Evolutionary conservation across 2,113 vertebrate genomes (phyloP), one percentile per base, ranked within the genome.

Genomic region (Poecile atricapillus): DNA sequence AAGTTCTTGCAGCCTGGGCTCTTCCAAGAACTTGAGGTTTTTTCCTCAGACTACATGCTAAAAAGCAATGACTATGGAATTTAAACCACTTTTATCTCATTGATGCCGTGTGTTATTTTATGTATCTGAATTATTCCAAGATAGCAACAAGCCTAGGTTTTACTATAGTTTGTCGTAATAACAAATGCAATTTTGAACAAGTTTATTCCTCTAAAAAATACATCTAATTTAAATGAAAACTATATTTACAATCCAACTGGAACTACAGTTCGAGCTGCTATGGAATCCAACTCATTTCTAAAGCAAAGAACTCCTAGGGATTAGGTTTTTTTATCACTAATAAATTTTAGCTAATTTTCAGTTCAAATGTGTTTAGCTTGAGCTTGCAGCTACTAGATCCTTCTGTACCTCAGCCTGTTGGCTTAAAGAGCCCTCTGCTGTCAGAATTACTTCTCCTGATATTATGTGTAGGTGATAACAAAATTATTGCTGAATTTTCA

Each of bases 381-480:
- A 92, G 8, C 35, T 86, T 68, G 27, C 64, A 95, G 75, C 73
- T 80, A 80, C 28, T 27, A 46, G 43, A 73, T 46, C 60, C 37
- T 75, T 58, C 44, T 76, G 43, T 86, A 69, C 44, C 27, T 82
- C 74, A 87, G 55, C 69, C 68, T 78, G n/a, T 39, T 81, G 83
- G 60, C 28, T 81, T 81, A 46, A 95, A 88, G 87, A 90, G 88
- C 71, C 85, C 83, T 93, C 88, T 94, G 15, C 83, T 71, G 85
- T 71, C 88, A 90, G 85, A 87, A 74, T 86, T 63, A 41, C 22
- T 35, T 74, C 47, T 70, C 44, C 21, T 19, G 58, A 13, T 35
- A 3, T 31, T 49, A 20, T 11, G 15, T 50, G 53, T 35, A 53
- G 47, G 24, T 53, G 70, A 22, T 37, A 92, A 59, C 30, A 76